Evolutionary conservation across 92 coral and sea anemone species (phyloP).

Genomic region (Porites divaricata): DNA sequence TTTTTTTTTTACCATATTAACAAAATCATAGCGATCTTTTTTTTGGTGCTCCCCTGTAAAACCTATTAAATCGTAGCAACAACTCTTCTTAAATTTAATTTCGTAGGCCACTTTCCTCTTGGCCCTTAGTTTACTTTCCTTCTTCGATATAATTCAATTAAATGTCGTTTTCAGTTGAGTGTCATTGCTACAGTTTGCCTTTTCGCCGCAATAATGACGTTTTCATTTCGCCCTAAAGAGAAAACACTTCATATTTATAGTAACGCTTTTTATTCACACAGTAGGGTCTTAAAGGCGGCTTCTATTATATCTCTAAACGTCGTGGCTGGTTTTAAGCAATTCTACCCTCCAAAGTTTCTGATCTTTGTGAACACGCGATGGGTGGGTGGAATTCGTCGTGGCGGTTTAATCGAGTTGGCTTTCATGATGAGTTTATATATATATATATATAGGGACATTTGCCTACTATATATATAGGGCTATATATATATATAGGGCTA

Average conservation of each 20-base stretch:
- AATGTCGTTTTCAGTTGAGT: slow-evolving; percentile 14
- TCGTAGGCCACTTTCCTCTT: neutral
- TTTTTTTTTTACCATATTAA: neutral
- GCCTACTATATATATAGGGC: slow-evolving; percentile 2
- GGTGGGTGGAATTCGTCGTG: slow-evolving; percentile 18
- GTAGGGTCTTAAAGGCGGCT: slow-evolving; percentile 14
- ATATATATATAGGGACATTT: slow-evolving; percentile 4
- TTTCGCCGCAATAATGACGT: slow-evolving; percentile 37
- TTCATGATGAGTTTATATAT: slow-evolving; percentile 11
- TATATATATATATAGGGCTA: neutral
- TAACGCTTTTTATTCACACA: slow-evolving; percentile 2
- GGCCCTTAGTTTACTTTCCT: neutral
- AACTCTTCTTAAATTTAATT: neutral
- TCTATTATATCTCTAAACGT: neutral
- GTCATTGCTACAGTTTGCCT: slow-evolving; percentile 25
- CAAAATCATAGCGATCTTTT: neutral
- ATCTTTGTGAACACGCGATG: slow-evolving; percentile 10
- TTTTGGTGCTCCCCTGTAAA: neutral
- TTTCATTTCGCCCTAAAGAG: slow-evolving; percentile 22
- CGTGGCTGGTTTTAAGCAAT: neutral
- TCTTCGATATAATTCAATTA: slow-evolving; percentile 20
- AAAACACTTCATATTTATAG: slow-evolving; percentile 15
- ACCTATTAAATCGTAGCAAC: neutral
- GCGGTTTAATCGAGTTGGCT: slow-evolving; percentile 21
- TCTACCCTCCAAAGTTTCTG: neutral